phyloP scores from a whole-genome alignment of 92 coral and sea anemone species.

The Blastomussa wellsi region DNA sequence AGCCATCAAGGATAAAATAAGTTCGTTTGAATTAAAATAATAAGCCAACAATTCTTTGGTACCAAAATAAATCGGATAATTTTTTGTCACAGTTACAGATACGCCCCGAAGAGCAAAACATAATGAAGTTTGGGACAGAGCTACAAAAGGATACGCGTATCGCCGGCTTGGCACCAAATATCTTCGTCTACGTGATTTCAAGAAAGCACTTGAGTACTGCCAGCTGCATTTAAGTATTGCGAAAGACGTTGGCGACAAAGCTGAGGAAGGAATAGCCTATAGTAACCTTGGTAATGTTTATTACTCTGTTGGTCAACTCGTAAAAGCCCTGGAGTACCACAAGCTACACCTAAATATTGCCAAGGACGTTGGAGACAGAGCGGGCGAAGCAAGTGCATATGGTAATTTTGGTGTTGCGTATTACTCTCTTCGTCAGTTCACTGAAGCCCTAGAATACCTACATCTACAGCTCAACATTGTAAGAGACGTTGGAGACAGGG shows the following conservation, averaged over 20 bases:
- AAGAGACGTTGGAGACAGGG: constrained; percentile 9
- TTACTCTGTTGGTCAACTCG: not conserved
- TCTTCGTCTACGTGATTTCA: too few relatives aligned
- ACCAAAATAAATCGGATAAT: too few relatives aligned
- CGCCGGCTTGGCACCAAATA: too few relatives aligned
- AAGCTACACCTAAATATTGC: not conserved
- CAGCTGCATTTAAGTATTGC: too few relatives aligned
- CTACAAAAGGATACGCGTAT: not conserved
- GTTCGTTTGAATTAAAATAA: too few relatives aligned
- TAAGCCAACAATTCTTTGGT: too few relatives aligned
- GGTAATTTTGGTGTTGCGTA: constrained; percentile 8
- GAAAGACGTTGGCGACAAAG: too few relatives aligned
- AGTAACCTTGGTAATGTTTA: not conserved
- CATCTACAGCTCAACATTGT: constrained; percentile 5
- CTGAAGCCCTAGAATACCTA: too few relatives aligned
- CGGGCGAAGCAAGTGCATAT: not conserved
- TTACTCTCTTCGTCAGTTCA: not conserved
- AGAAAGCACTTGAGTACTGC: constrained; percentile 1
- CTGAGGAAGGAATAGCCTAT: constrained; percentile 8
- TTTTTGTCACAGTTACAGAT: not conserved
- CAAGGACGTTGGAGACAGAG: not conserved
- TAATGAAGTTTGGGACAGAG: not conserved
- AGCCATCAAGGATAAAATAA: too few relatives aligned
- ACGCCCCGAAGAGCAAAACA: not conserved
- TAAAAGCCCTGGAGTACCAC: not conserved